Conservation (phyloP, 2,888 invertebrate genomes). For the Synanthedon myopaeformis region DNA sequence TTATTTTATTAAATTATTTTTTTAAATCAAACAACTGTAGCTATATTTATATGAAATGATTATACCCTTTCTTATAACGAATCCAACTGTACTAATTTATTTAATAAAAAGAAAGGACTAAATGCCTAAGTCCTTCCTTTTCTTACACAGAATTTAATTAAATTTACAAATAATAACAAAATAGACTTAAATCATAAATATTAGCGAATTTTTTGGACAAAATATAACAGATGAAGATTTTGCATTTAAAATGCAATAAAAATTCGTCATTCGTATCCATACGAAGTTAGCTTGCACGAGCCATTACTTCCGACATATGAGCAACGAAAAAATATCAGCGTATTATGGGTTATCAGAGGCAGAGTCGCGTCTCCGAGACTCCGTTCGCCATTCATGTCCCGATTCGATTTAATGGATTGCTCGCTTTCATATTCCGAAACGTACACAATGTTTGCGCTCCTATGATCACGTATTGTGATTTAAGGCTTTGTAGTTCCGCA, state of each 20-base stretch:
- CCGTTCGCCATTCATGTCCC: slow-evolving; percentile 48
- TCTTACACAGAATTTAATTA: too few species aligned
- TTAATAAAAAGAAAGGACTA: too few species aligned
- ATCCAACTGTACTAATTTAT: too few species aligned
- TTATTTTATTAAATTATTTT: too few species aligned
- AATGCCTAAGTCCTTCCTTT: too few species aligned
- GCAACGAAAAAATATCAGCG: slow-evolving; percentile 69
- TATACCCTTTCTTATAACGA: too few species aligned
- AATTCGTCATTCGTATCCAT: slow-evolving; percentile 23
- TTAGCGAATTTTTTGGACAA: neutral
- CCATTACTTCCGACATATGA: slow-evolving; percentile 71
- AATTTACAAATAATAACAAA: too few species aligned
- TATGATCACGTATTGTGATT: slow-evolving; percentile 57
- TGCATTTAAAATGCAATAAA: too few species aligned
- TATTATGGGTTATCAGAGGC: slow-evolving; percentile 68
- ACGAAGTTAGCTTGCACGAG: slow-evolving; percentile 32
- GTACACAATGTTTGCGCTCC: slow-evolving; percentile 52
- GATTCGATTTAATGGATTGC: slow-evolving; percentile 64
- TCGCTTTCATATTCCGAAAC: slow-evolving; percentile 62
- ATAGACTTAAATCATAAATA: neutral
- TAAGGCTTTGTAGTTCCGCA: slow-evolving; percentile 37
- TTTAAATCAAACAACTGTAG: too few species aligned
- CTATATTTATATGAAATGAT: too few species aligned
- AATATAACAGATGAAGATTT: neutral
- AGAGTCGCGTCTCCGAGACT: slow-evolving; percentile 51